Conservation (phyloP, 2,113 vertebrate genomes). For the Ciconia boyciana region DNA sequence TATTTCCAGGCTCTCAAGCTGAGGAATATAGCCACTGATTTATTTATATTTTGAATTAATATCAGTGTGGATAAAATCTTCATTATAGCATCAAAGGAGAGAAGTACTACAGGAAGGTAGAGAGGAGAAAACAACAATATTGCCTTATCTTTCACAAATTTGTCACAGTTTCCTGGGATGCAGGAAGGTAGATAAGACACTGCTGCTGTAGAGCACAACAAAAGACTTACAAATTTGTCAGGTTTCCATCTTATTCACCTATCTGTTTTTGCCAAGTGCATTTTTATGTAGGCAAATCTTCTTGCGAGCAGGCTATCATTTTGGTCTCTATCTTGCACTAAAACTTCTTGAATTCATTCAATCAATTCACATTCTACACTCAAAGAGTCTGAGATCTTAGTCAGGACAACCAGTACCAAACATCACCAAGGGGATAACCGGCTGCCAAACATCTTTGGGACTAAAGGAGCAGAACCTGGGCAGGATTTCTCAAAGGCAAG, state of each 20-base stretch:
- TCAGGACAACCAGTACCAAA: neutral
- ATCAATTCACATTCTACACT: neutral
- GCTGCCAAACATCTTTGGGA: neutral
- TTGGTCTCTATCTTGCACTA: neutral
- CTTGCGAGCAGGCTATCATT: neutral
- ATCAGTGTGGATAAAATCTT: neutral
- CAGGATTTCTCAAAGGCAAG: neutral
- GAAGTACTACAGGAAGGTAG: neutral
- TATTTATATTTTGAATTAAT: slow-evolving; percentile 6
- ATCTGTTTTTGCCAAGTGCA: neutral
- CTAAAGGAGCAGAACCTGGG: neutral
- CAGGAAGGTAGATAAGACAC: neutral
- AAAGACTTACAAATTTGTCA: neutral
- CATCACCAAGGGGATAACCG: neutral
- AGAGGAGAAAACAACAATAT: neutral
- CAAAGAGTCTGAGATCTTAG: neutral
- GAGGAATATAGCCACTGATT: neutral
- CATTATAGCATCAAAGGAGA: slow-evolving; percentile 3
- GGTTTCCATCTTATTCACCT: neutral
- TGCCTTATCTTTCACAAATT: neutral
- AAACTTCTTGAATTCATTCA: neutral
- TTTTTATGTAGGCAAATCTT: neutral
- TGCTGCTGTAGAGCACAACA: neutral
- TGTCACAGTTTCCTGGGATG: neutral
- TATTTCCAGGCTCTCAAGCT: neutral